Evolutionary conservation across 2,113 vertebrate genomes (phyloP).

Genomic region (Murina feae): DNA sequence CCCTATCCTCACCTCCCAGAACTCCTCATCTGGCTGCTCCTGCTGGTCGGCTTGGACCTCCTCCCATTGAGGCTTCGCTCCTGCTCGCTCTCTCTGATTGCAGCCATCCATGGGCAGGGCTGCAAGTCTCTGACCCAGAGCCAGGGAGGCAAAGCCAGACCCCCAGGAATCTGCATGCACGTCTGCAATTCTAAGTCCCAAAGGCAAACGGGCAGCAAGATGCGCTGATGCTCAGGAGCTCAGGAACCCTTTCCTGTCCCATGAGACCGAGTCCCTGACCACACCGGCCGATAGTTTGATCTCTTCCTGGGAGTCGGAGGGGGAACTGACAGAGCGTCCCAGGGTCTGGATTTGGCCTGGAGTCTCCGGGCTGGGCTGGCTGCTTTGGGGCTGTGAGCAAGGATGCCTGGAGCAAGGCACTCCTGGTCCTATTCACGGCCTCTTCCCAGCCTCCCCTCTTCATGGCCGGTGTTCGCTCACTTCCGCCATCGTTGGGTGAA

Average conservation of each 20-base stretch:
- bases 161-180: background rate
- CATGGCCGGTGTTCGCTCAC: background rate
- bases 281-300: background rate
- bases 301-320: background rate
- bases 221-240: background rate
- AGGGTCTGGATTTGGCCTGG: background rate
- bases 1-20: no score
- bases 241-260: background rate
- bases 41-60: background rate
- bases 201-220: background rate
- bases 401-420: background rate
- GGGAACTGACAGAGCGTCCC: background rate
- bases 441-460: background rate
- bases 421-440: background rate
- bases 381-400: background rate
- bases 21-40: background rate
- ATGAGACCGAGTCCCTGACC: background rate
- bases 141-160: background rate
- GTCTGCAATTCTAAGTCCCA: background rate
- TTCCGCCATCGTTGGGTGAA: constrained; percentile 23
- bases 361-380: background rate
- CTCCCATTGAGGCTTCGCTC: rapidly evolving
- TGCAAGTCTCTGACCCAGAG: background rate
- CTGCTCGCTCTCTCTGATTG: background rate
- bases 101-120: background rate